phyloP scores from a whole-genome alignment of 2,797 vertebrate genomes.

The Fringilla coelebs region DNA sequence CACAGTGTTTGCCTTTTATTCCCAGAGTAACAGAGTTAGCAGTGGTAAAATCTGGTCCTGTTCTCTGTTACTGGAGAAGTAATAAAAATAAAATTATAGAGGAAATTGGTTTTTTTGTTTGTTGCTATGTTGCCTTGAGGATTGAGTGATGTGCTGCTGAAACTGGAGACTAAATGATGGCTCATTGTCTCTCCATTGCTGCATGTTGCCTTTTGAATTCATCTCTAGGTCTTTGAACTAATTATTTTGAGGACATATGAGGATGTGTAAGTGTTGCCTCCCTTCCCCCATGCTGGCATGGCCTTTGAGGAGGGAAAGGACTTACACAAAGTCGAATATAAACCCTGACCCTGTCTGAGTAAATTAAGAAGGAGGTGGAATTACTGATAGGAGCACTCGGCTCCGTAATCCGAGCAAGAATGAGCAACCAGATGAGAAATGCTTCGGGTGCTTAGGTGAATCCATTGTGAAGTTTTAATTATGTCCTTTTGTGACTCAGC shows the following conservation, averaged over 20 bases:
- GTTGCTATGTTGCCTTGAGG: not conserved
- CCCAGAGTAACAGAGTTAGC: not conserved
- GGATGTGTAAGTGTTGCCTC: not conserved
- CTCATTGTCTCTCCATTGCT: not conserved
- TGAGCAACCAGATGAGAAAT: not conserved
- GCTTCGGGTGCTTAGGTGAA: not conserved
- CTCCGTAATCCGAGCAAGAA: not conserved
- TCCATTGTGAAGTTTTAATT: slow-evolving; percentile 21
- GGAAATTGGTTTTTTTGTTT: not conserved
- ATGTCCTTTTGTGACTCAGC: slow-evolving; percentile 12
- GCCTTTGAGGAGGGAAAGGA: not conserved
- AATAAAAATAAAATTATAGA: not conserved
- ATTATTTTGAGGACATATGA: not conserved
- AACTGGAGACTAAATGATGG: not conserved
- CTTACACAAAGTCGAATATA: not conserved
- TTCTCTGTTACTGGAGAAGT: not conserved
- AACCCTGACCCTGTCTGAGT: not conserved
- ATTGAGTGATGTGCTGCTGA: not conserved
- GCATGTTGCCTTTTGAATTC: not conserved
- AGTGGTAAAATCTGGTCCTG: slow-evolving; percentile 14
- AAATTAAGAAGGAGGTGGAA: not conserved
- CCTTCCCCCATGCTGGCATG: not conserved
- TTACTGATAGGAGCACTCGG: not conserved
- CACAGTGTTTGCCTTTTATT: slow-evolving; percentile 19
- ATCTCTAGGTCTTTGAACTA: not conserved